phyloP scores from a whole-genome alignment of 2,888 invertebrate species.

The Colletes collaris region DNA sequence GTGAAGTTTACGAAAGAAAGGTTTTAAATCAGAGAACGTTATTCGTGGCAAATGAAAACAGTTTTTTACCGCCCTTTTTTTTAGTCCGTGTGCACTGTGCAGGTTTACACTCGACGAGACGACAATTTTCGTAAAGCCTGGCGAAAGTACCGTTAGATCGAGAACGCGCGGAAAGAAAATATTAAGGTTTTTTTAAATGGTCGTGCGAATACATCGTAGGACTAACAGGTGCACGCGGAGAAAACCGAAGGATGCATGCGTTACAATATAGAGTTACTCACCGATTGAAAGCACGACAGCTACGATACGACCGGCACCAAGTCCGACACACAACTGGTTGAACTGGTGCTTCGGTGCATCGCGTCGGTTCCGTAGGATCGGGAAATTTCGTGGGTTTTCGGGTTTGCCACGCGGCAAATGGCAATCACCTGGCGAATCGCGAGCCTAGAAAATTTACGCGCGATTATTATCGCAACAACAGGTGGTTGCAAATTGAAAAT shows the following conservation, averaged over 20 bases:
- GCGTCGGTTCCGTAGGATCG: slow-evolving; percentile 42
- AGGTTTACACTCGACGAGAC: background rate
- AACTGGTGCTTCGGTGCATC: slow-evolving; percentile 42
- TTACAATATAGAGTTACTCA: slow-evolving; percentile 14
- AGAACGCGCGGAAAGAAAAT: too few species aligned
- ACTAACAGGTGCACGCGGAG: too few species aligned
- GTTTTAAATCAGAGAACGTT: background rate
- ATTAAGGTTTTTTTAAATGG: too few species aligned
- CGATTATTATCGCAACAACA: slow-evolving; percentile 46
- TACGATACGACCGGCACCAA: slow-evolving; percentile 28
- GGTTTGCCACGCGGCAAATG: slow-evolving; percentile 66
- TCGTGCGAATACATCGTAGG: too few species aligned
- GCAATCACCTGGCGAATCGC: slow-evolving; percentile 56
- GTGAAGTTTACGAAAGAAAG: background rate
- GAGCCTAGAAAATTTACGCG: slow-evolving; percentile 23
- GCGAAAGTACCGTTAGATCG: too few species aligned
- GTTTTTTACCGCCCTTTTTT: slow-evolving; percentile 4
- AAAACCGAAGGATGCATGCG: too few species aligned
- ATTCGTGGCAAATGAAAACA: background rate
- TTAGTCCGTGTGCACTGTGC: background rate
- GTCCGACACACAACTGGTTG: slow-evolving; percentile 53
- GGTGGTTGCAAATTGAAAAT: slow-evolving; percentile 43
- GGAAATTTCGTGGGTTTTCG: slow-evolving; percentile 61
- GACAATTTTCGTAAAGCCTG: background rate
- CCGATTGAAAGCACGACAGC: slow-evolving; percentile 5